A percentile compares a stretch with the other conserved stretches of the same genome.
These are phyloP conservation scores for Bombyx mori DNA, from an alignment of 1,140 invertebrate genomes.

Conservation along the genomic window ASM3026992v2 NC_085124.1:9297001-9297500, in stretches of 20 bases:
- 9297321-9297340: slow-evolving; percentile 4
- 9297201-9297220: slow-evolving; percentile 42
- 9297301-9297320: not conserved
- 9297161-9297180: slow-evolving; percentile 10
- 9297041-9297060: slow-evolving; percentile 31
- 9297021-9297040: slow-evolving; percentile 19
- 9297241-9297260: slow-evolving; percentile 49
- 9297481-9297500: too few species aligned
- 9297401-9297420: too few species aligned
- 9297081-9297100: not conserved
- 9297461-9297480: too few species aligned
- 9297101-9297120: slow-evolving; percentile 5
- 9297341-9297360: slow-evolving; percentile 2
- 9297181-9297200: slow-evolving; percentile 6
- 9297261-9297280: slow-evolving; percentile 38
- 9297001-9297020: slow-evolving; percentile 42
- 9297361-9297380: slow-evolving; percentile 2
- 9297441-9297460: too few species aligned
- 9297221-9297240: slow-evolving; percentile 53
- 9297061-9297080: slow-evolving; percentile 32
- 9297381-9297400: not conserved
- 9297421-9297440: too few species aligned
- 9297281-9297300: slow-evolving; percentile 54
- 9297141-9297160: slow-evolving; percentile 10
- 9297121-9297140: slow-evolving; percentile 4